phyloP scores from a whole-genome alignment of 2,888 invertebrate genomes.

The Cheilosia soror region DNA sequence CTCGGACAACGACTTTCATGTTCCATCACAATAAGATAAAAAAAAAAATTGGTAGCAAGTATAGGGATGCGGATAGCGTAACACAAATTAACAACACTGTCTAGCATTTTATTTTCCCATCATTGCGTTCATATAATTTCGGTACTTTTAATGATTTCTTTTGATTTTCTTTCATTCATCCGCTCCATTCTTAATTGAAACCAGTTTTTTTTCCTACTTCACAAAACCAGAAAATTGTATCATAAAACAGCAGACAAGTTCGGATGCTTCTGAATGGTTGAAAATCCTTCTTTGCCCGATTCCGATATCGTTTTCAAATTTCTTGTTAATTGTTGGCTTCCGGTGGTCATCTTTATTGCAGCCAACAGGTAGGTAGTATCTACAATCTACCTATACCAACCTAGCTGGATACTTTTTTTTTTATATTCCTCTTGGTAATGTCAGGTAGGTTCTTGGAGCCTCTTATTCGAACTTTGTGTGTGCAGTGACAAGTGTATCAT shows the following conservation, averaged over 20 bases:
- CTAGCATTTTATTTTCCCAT: constrained; percentile 23
- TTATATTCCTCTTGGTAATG: not conserved
- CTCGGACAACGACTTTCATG: not conserved
- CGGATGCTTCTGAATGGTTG: constrained; percentile 1
- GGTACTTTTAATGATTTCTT: constrained; percentile 28
- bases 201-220: not conserved
- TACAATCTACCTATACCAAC: not conserved
- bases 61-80: constrained; percentile 4
- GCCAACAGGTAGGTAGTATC: constrained; percentile 12
- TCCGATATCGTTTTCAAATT: constrained; percentile 29
- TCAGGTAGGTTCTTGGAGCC: not conserved
- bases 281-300: constrained; percentile 36
- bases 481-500: too few species aligned
- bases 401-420: too few species aligned
- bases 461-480: too few species aligned
- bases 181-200: not conserved
- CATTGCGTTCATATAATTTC: constrained; percentile 15
- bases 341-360: constrained; percentile 29
- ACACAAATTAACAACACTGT: constrained; percentile 11
- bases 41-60: constrained; percentile 5
- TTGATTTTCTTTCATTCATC: constrained; percentile 20
- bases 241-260: constrained; percentile 13
- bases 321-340: constrained; percentile 35
- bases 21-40: constrained; percentile 14
- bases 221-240: constrained; percentile 18